Base-by-base conservation (phyloP, 2,797 vertebrate genomes). In the Chelon labrosus region DNA sequence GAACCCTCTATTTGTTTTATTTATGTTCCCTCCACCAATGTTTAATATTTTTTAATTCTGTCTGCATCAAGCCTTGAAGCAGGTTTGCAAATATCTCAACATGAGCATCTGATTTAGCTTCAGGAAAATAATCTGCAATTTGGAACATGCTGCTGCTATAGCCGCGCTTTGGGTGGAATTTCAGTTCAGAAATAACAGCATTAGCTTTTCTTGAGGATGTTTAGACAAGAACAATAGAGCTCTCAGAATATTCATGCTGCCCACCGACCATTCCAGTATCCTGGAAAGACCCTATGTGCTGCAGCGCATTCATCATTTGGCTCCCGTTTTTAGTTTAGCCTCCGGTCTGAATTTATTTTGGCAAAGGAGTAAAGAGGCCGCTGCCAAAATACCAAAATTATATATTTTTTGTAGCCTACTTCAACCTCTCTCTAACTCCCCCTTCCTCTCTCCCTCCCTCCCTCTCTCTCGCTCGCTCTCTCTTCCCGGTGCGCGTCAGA, bases 401-500 rank as follows among this genome's bases (percentile, higher is more conserved):
- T 53, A n/a, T 19, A 12, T 13, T 54, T 37, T 49, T 20, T 22
- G 41, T 35, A 35, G 31, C 31, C 31, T 41, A 12, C 37, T 13
- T 22, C 35, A 11, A 7, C 3, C 20, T 31, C 7, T 20, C 25
- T 31, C n/a, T 16, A 16, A 49, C 42, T 57, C 9, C 37, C 14
- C 16, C 20, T 25, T 31, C 22, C 51, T 25, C 61, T 10, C n/a
- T 46, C 57, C 22, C 38, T 53, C 50, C 22, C 16, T 93, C 94
- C 94, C 94, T 9, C 62, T 65, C 67, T 59, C 50, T 41, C 25
- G 31, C 37, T 42, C 63, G 37, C 10, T 46, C 56, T 77, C 75
- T 42, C 20, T 56, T 65, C 55, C 78, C 76, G 61, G 91, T 91
- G 95, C 95, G 94, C 97, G 97, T 98, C 97, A 98, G 90, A 77